Base-by-base conservation (phyloP, 2,797 vertebrate species). In the Dermochelys coriacea region DNA sequence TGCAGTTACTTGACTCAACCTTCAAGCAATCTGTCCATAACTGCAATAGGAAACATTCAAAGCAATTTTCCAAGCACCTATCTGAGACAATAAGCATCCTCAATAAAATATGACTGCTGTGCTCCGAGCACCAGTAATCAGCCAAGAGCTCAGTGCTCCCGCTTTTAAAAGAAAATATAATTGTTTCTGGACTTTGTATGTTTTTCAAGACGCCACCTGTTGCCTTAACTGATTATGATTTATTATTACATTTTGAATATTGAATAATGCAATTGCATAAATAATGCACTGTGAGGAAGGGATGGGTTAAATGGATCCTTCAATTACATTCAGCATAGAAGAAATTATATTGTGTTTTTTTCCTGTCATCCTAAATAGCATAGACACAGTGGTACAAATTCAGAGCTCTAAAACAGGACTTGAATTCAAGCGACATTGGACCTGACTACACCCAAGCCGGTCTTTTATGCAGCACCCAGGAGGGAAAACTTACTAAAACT, bases 21-120 rank as follows among this genome's bases (percentile, higher is more conserved):
- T 96, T 95, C 87, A 86, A 95, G 95, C 85, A 95, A 87, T 95
- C 89, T 93, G 52, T 89, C 84, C 41, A 55, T 96, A 97, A 97
- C 95, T 97, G 84, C 81, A 81, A 84, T 55, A 87, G 92, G 95
- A 96, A 97, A 91, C 74, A 49, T 74, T 92, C 89, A 88, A 50
- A 96, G 86, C 92, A 94, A 97, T 95, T 96, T 92, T 12, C 83
- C 86, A 96, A 88, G 91, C 93, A 96, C 84, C 94, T 95, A 54
- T 93, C 87, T 95, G 91, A 92, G 87, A 95, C 95, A 95, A 86
- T 90, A 94, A 93, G 78, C 91, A 92, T 93, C 50, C 91, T 94
- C 91, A 95, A 96, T 95, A 92, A 96, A 96, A 91, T 86, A 86
- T 71, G 88, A 94, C 95, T 93, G 84, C 92, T 95, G 77, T 95